Conservation (phyloP, 2,113 vertebrate genomes). For the Cyphomyrus discorhynchus region DNA sequence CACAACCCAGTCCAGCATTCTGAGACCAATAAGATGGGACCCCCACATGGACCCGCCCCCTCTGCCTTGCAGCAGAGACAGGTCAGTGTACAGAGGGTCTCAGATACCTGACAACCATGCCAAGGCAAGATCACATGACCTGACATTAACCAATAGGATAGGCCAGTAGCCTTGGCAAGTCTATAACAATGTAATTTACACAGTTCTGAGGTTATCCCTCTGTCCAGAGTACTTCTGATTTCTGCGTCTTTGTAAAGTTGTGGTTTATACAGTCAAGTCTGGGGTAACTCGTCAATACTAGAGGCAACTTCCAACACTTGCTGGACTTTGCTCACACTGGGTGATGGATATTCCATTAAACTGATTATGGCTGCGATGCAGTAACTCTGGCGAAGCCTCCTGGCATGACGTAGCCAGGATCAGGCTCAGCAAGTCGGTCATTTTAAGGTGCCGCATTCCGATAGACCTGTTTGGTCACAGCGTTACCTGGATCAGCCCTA, state of each 20-base stretch:
- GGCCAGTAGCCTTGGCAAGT: neutral
- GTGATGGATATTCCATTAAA: neutral
- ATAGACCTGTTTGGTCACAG: neutral
- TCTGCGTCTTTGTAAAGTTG: neutral
- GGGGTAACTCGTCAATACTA: neutral
- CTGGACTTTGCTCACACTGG: neutral
- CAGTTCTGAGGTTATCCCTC: neutral
- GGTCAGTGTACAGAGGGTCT: no score
- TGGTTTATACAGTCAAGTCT: neutral
- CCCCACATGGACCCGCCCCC: neutral
- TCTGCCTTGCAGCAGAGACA: neutral
- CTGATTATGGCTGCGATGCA: neutral
- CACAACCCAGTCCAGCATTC: neutral
- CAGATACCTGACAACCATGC: neutral
- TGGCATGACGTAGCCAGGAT: neutral
- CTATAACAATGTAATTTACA: neutral
- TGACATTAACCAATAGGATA: neutral
- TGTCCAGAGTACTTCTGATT: neutral
- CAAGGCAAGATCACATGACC: neutral
- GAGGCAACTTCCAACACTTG: neutral
- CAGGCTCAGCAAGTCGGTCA: neutral
- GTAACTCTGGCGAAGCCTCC: neutral
- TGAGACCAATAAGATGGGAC: neutral
- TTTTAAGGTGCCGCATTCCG: neutral
- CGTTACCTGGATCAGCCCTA: neutral